phyloP scores from a whole-genome alignment of 2,888 invertebrate genomes.

The Altica lythri region DNA sequence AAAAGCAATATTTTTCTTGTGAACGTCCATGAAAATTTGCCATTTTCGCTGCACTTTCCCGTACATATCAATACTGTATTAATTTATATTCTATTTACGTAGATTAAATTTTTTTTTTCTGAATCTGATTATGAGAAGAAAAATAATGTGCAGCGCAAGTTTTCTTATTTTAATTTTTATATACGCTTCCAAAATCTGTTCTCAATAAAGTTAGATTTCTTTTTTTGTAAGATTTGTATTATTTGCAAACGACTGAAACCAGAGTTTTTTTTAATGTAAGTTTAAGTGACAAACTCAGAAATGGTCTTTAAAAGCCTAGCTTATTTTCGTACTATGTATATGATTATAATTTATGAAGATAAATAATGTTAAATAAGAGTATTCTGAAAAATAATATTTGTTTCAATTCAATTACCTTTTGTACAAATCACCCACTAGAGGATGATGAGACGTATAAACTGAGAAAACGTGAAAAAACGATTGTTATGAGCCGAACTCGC shows the following conservation, averaged over 20 bases:
- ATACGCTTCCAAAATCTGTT: too few species aligned
- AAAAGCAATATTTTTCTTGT: too few species aligned
- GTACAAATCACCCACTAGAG: too few species aligned
- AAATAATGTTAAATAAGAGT: constrained; percentile 28
- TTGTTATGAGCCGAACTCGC: too few species aligned
- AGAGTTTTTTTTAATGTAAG: constrained; percentile 2
- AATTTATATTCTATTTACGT: constrained; percentile 7
- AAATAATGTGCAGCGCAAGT: constrained; percentile 24
- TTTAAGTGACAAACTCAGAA: constrained; percentile 8
- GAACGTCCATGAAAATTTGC: too few species aligned
- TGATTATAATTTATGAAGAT: constrained; percentile 31
- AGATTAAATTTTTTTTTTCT: too few species aligned
- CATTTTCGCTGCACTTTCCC: constrained; percentile 23
- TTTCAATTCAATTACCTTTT: not conserved
- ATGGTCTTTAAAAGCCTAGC: constrained; percentile 24
- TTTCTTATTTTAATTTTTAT: not conserved
- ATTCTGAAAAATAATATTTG: not conserved
- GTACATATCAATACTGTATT: constrained; percentile 27
- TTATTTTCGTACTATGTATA: constrained; percentile 29
- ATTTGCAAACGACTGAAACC: constrained; percentile 16
- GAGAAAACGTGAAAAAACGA: too few species aligned
- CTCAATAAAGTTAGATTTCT: too few species aligned
- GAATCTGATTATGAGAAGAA: too few species aligned
- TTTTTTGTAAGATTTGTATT: too few species aligned
- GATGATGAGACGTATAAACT: too few species aligned